phyloP scores from a whole-genome alignment of 2,797 vertebrate species.

The Hemitrygon akajei region DNA sequence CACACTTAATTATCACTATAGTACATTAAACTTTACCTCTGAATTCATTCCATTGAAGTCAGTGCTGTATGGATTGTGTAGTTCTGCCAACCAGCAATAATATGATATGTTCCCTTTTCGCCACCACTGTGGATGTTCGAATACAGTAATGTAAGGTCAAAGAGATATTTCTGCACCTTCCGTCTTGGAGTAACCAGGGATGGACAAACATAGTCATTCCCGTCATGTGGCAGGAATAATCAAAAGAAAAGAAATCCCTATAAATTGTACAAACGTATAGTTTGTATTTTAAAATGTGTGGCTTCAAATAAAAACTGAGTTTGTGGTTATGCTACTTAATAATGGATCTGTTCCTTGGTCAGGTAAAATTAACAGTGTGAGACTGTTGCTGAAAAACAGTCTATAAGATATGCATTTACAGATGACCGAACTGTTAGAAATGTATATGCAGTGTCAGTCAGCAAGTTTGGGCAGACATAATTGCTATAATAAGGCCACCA shows the following conservation, averaged over 20 bases:
- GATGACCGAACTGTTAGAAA: background rate
- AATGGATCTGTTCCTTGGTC: background rate
- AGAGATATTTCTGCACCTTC: background rate
- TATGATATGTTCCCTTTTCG: background rate
- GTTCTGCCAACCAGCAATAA: too few species aligned
- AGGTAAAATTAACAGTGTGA: constrained; percentile 29
- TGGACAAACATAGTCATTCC: background rate
- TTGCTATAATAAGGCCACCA: constrained; percentile 31
- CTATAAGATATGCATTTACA: constrained; percentile 24
- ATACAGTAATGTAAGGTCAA: background rate
- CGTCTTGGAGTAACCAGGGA: background rate
- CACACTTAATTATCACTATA: too few species aligned
- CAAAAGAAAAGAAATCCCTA: background rate
- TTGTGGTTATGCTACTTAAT: background rate
- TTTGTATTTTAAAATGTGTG: background rate
- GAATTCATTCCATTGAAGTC: too few species aligned
- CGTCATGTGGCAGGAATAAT: background rate
- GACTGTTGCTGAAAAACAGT: constrained; percentile 28
- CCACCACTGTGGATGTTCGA: too few species aligned
- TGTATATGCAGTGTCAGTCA: constrained; percentile 32
- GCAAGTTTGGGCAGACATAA: constrained; percentile 34
- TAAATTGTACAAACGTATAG: too few species aligned
- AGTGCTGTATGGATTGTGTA: too few species aligned
- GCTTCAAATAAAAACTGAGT: background rate
- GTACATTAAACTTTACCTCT: too few species aligned